Evolutionary conservation across 1,140 invertebrate genomes (phyloP).

Genomic region (Zophobas morio): DNA sequence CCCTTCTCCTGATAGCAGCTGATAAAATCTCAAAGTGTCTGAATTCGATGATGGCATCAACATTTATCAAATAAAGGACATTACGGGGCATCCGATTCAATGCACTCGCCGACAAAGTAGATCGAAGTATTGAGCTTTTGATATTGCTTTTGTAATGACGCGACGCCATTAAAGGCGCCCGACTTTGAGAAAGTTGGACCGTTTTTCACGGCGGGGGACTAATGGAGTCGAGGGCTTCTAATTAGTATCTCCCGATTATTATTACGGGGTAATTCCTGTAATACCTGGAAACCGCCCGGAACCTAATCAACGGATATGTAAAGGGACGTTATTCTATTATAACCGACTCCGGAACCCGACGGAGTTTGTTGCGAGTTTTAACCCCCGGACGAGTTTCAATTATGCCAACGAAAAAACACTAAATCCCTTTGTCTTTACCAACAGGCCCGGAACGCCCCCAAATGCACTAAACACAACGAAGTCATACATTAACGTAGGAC

Average conservation of each 20-base stretch:
- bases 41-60: conserved; percentile 44
- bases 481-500: neutral
- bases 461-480: neutral
- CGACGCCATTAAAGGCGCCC: conserved; percentile 8
- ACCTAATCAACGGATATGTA: conserved; percentile 39
- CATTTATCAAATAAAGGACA: conserved; percentile 48
- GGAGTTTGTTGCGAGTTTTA: conserved; percentile 27
- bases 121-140: conserved; percentile 41
- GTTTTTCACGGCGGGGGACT: conserved; percentile 23
- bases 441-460: no score
- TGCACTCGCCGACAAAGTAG: conserved; percentile 26
- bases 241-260: conserved; percentile 37
- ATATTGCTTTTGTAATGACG: conserved; percentile 42
- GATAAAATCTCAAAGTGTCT: conserved; percentile 44
- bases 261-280: conserved; percentile 16
- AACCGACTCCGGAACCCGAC: conserved; percentile 1
- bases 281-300: conserved; percentile 35
- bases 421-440: neutral
- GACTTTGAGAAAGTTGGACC: neutral
- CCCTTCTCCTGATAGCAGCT: conserved; percentile 34
- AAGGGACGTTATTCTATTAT: conserved; percentile 36
- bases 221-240: conserved; percentile 15
- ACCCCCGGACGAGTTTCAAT: conserved; percentile 32
- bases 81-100: conserved; percentile 42
- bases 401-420: neutral